Evolutionary conservation across 2,888 invertebrate species (phyloP), one percentile per base, ranked within the genome.

Genomic region (Linnaemya tessellans): DNA sequence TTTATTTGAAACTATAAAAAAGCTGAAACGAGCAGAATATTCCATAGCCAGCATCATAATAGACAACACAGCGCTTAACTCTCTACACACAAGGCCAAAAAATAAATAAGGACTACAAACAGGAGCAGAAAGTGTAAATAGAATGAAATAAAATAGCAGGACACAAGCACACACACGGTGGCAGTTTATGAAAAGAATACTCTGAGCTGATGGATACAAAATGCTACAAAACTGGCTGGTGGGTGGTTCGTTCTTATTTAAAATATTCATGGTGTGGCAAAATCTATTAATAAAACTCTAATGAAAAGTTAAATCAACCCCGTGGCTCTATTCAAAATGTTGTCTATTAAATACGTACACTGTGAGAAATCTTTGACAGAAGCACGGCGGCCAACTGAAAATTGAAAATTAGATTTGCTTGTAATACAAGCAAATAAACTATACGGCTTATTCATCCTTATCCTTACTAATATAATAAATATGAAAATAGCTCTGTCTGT

Each of bases 1-100:
- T 91, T 91, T 91, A 91, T 91, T 89, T 79, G 80, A 80, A 78
- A 84, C 77, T 81, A 81, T 73, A 67, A 46, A 81, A 62, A 54
- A 20, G 54, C 43, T 18, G 38, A 74, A 74, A 35, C 7, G 35
- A 68, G 60, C n/a, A 10, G 10, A 67, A 67, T 78, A n/a, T 68
- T 78, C 49, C 25, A 54, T n/a, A 54, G 13, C n/a, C 54, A 56
- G 43, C 64, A 64, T 75, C 43, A 56, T 46, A 30, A 56, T 56
- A 22, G 51, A 60, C 13, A 20, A 25, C 35, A 49, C 22, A 35
- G 0, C 30, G 30, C 20, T 38, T 13, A 20, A 49, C 13, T 41
- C 64, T 22, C 51, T 38, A 4, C n/a, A 10, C 35, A 64, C 22
- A 30, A 22, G 43, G 13, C 20, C 25, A 41, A n/a, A 22, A 25